Percentiles rank a stretch among this genome's conserved stretches.
Evolutionary conservation across 1,140 invertebrate genomes (phyloP).

Genomic region (Tetraneura akinire): DNA sequence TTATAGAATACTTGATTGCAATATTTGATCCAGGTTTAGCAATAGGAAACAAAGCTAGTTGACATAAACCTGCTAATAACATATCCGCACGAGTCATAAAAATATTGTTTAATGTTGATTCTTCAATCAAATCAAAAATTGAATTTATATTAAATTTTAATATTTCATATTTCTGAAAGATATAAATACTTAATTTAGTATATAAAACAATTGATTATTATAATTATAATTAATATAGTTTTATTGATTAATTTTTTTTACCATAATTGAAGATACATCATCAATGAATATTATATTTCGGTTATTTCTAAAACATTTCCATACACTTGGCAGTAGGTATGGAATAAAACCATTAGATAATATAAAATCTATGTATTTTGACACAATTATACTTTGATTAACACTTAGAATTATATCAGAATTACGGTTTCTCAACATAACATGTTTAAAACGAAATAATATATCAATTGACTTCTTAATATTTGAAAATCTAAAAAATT

Average conservation of each 20-base stretch:
- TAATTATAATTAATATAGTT: no score
- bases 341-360: neutral
- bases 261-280: neutral
- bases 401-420: neutral
- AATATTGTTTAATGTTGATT: slow-evolving; percentile 19
- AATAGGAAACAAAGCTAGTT: slow-evolving; percentile 14
- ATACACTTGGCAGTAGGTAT: neutral
- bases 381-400: neutral
- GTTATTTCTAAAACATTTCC: neutral
- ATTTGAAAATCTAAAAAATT: neutral
- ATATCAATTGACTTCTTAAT: neutral
- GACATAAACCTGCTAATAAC: slow-evolving; percentile 28
- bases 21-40: slow-evolving; percentile 23
- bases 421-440: neutral
- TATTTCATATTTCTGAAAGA: slow-evolving; percentile 27
- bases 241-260: neutral
- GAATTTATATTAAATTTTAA: slow-evolving; percentile 31
- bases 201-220: neutral
- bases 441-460: neutral
- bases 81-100: neutral
- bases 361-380: slow-evolving; percentile 15
- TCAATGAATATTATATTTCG: neutral
- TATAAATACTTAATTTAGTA: neutral
- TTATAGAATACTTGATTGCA: neutral
- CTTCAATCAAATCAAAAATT: slow-evolving; percentile 5